phyloP scores from a whole-genome alignment of 2,113 vertebrate genomes.

The Toxostoma redivivum region DNA sequence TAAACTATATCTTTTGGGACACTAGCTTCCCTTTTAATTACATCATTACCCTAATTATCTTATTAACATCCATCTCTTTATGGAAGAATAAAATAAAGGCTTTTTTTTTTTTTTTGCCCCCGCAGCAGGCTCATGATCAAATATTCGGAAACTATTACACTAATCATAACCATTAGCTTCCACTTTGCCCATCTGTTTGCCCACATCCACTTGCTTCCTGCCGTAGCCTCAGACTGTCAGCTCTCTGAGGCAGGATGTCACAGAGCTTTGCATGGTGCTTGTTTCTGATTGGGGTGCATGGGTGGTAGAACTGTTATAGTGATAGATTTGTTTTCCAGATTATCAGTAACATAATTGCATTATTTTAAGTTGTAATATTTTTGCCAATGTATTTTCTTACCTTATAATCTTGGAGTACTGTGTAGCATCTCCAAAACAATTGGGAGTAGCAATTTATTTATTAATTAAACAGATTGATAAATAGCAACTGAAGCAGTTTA shows the following conservation, averaged over 20 bases:
- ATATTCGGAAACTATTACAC: not conserved
- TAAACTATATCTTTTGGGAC: not conserved
- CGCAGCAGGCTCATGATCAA: not conserved
- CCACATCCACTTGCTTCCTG: not conserved
- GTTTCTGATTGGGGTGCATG: not conserved
- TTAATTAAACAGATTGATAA: not conserved
- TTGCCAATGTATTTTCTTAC: not conserved
- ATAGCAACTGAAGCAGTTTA: not conserved
- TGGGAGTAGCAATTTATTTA: not conserved
- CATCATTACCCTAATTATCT: conserved; percentile 36
- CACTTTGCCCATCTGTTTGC: not conserved
- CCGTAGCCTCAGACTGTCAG: not conserved
- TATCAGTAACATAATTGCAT: not conserved
- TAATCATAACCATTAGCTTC: conserved; percentile 27
- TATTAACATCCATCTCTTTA: not conserved
- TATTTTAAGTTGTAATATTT: not conserved
- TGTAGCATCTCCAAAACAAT: not conserved
- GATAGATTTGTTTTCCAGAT: not conserved
- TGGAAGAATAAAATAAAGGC: not conserved
- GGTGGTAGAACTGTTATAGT: not conserved
- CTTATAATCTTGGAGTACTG: not conserved
- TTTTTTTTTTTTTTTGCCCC: not conserved
- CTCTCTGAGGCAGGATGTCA: not conserved
- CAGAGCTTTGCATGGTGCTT: not conserved
- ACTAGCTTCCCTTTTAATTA: not conserved